Base-by-base conservation (phyloP, 2,113 vertebrate genomes). In the Erythrocercus mccallii region DNA sequence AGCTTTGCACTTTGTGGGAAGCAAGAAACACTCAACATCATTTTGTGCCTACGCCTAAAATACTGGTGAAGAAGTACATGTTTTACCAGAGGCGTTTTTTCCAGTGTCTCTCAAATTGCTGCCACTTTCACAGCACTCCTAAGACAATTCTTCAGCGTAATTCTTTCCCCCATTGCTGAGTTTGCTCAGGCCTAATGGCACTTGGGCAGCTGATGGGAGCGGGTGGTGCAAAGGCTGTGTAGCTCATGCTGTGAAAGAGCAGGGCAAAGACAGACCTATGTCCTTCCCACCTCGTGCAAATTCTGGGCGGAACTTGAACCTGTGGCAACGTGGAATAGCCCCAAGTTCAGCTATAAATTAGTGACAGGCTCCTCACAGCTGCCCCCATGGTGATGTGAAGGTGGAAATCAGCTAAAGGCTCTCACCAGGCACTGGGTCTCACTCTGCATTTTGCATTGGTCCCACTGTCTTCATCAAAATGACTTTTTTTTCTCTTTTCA, bases 221-320 rank as follows among this genome's bases (percentile, higher is more conserved):
- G 30, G 0, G 0, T 12, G 11, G 30, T 9, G 28, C 58, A 48
- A 42, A 72, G 25, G 44, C 5, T 16, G 3, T 1, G 12, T 3
- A 24, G 25, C 24, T 61, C n/a, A 13, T 0, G 0, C 5, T 42
- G 57, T 9, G 17, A 40, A 50, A 47, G 30, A 54, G 7, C 15
- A 37, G 64, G 60, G 38, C 30, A 71, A 37, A 81, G 33, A 33
- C 16, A 86, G 50, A 51, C 1, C 45, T 2, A 0, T 4, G 27
- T 27, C 35, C 14, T 3, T 56, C 58, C 70, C 23, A 16, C 28
- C 6, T 15, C 3, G 5, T 4, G 5, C 9, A 60, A 9, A 33
- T 56, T 69, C 68, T 54, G 64, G 24, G 33, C 35, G 66, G 54
- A 66, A 38, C 23, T 33, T 19, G 17, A 44, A 50, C 48, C 28